These are phyloP conservation scores for Cheilosia urbana DNA, from an alignment of 2,888 invertebrate genomes.

Conservation along the genomic window DNA sequence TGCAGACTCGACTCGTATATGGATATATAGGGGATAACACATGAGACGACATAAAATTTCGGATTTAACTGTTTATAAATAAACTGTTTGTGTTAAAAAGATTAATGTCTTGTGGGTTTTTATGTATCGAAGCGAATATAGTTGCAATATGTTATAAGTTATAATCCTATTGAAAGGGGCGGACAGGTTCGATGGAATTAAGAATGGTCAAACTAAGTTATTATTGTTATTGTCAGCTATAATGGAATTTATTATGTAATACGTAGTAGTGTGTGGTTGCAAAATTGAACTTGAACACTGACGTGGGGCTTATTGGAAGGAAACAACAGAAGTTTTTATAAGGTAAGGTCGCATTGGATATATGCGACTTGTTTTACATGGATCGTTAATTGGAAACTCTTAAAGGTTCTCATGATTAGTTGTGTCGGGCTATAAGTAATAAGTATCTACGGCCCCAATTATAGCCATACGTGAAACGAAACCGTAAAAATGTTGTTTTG, in stretches of 20 bases:
- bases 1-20: not conserved
- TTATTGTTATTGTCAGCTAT: not conserved
- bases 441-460: too few species aligned
- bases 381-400: too few species aligned
- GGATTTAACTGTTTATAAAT: constrained; percentile 70
- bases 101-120: constrained; percentile 66
- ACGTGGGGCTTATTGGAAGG: too few species aligned
- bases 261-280: too few species aligned
- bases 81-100: constrained; percentile 72
- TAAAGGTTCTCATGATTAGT: too few species aligned
- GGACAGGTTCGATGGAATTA: constrained; percentile 14
- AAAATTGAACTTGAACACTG: too few species aligned
- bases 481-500: too few species aligned
- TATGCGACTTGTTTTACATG: too few species aligned
- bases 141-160: constrained; percentile 64
- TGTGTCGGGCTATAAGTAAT: too few species aligned
- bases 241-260: not conserved
- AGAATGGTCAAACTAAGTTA: not conserved
- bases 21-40: not conserved
- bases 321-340: too few species aligned
- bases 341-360: too few species aligned
- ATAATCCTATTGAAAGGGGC: constrained; percentile 28
- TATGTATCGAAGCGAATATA: constrained; percentile 42
- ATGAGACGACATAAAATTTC: constrained; percentile 60
- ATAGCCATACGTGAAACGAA: too few species aligned